Conservation (phyloP, 1,140 invertebrate genomes). For the Euwallacea similis region DNA sequence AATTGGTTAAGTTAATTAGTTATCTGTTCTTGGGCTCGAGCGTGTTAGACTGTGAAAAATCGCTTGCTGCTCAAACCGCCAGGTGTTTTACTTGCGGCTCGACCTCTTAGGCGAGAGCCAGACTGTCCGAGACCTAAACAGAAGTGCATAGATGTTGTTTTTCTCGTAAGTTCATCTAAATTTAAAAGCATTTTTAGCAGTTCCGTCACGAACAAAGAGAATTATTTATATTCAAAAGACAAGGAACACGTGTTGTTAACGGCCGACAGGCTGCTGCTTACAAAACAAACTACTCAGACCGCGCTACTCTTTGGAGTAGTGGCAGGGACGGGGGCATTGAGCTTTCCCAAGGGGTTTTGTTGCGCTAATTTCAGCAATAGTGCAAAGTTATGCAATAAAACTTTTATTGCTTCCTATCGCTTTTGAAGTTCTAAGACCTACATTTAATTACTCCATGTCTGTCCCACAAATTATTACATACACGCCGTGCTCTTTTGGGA, state of each 20-base stretch:
- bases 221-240: slow-evolving; percentile 38
- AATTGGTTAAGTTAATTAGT: slow-evolving; percentile 8
- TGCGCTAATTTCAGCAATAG: background rate
- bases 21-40: background rate
- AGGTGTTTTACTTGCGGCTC: too few relatives aligned
- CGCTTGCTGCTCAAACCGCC: too few relatives aligned
- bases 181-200: slow-evolving; percentile 25
- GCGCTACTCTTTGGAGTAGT: background rate
- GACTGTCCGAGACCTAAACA: too few relatives aligned
- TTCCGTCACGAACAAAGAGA: slow-evolving; percentile 35
- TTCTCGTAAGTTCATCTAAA: slow-evolving; percentile 1
- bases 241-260: slow-evolving; percentile 32
- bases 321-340: background rate
- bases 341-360: background rate
- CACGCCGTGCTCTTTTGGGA: background rate
- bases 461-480: too few relatives aligned
- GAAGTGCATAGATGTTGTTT: too few relatives aligned
- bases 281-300: slow-evolving; percentile 26
- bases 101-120: too few relatives aligned
- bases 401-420: too few relatives aligned
- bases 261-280: slow-evolving; percentile 18
- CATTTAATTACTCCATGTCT: too few relatives aligned
- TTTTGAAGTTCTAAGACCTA: too few relatives aligned
- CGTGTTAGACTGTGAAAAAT: too few relatives aligned
- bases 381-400: background rate